Evolutionary conservation across 2,113 vertebrate species (phyloP), one percentile per base, ranked within the genome.

Genomic region (Phaethornis superciliosus): DNA sequence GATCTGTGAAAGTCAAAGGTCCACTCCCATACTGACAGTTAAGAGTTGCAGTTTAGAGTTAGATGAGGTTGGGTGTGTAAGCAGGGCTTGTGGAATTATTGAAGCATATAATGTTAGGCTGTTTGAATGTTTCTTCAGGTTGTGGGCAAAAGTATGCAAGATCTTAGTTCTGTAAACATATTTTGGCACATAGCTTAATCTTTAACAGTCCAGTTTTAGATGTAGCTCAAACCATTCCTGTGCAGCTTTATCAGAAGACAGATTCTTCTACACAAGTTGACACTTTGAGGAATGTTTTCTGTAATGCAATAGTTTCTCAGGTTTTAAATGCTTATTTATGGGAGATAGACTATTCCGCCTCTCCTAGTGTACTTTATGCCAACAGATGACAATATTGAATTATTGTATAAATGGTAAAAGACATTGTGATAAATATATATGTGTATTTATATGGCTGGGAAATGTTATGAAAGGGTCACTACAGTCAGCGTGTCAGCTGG

Each of bases 391-490:
- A 88, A 7, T 81, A 81, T n/a, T 78, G 85, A 89, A 93, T 94
- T 94, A 46, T 51, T 81, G 15, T 52, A 70, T 83, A 94, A 94
- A 88, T 75, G 72, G 60, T 56, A 68, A 94, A 94, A 93, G 58
- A 51, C 47, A 56, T 89, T 96, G 81, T 76, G 62, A 82, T 93
- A 90, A 87, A 87, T 85, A 77, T 35, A 63, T 89, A 32, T 78
- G 49, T 72, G 14, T 75, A 27, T 88, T 56, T 88, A 28, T 71
- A 12, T 88, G 86, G 30, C 94, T 88, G 68, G 69, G 78, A 92
- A 83, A 69, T 42, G 19, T 96, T 95, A 85, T 47, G 82, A 27
- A 90, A 51, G 75, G 89, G 71, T 96, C 81, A 82, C 70, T 88
- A 90, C 86, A 94, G 83, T 72, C 89, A 89, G 47, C 80, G 60